phyloP scores from a whole-genome alignment of 2,797 vertebrate genomes.

The Schizothorax lantsangensis region DNA sequence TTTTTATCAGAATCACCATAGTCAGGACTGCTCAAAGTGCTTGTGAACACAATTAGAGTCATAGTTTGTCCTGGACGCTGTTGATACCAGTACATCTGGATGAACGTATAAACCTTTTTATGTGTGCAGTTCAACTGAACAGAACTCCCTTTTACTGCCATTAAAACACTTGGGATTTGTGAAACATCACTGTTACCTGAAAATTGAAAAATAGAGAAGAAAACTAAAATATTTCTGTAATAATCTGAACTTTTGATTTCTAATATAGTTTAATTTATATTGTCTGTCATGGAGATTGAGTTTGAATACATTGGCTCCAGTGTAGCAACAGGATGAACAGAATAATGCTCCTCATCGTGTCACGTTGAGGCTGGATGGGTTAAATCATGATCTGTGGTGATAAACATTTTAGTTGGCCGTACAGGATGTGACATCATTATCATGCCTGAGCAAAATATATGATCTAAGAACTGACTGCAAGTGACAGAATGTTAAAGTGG shows the following conservation, averaged over 20 bases:
- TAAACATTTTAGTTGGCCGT: neutral
- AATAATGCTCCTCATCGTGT: neutral
- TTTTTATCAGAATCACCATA: conserved; percentile 32
- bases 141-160: neutral
- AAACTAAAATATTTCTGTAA: neutral
- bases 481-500: too few species aligned
- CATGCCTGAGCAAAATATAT: neutral
- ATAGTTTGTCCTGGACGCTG: conserved; percentile 38
- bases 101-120: neutral
- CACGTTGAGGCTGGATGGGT: neutral
- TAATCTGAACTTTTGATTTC: too few species aligned
- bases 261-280: too few species aligned
- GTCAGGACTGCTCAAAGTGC: neutral
- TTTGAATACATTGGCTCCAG: conserved; percentile 15
- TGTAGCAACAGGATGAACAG: neutral
- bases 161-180: conserved; percentile 15
- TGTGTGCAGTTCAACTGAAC: conserved; percentile 55
- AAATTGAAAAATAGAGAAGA: neutral
- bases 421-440: conserved; percentile 16
- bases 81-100: conserved; percentile 55
- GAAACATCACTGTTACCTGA: conserved; percentile 40
- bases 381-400: neutral
- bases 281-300: neutral
- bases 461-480: too few species aligned
- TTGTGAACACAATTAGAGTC: conserved; percentile 34